A percentile compares a stretch with the other conserved stretches of the same genome.
These are phyloP conservation scores for Clarias platycephalus DNA, from an alignment of 2,797 vertebrate genomes.

Conservation along the genomic window DNA sequence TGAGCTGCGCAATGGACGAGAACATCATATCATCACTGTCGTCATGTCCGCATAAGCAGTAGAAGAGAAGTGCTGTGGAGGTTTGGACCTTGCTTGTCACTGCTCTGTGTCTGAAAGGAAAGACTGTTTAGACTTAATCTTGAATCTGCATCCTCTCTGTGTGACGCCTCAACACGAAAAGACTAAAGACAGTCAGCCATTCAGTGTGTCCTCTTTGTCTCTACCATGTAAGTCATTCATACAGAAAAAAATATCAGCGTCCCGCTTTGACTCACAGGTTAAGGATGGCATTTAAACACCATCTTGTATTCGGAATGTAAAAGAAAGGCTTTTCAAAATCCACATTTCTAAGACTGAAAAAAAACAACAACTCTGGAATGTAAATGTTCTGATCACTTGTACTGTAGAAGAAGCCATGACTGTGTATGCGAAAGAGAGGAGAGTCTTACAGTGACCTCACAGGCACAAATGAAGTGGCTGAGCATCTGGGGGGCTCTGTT, in stretches of 20 bases:
- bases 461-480: conserved; percentile 45
- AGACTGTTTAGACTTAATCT: conserved; percentile 33
- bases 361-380: too few species aligned
- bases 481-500: conserved; percentile 53
- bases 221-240: conserved; percentile 31
- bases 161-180: conserved; percentile 17
- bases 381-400: conserved; percentile 5
- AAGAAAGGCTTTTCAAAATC: conserved; percentile 14
- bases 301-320: not conserved
- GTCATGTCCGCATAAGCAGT: conserved; percentile 40
- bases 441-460: conserved; percentile 46
- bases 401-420: not conserved
- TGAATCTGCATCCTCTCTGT: conserved; percentile 7
- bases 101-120: conserved; percentile 56
- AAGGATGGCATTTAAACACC: conserved; percentile 39
- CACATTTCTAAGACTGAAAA: not conserved
- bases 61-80: conserved; percentile 40
- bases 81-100: conserved; percentile 57
- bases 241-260: conserved; percentile 49
- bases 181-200: conserved; percentile 17
- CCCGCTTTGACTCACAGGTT: conserved; percentile 23
- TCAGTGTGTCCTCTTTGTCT: conserved; percentile 27
- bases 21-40: conserved; percentile 47
- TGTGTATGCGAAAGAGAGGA: conserved; percentile 32
- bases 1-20: conserved; percentile 55